phyloP scores from a whole-genome alignment of 2,888 invertebrate species.

The Toxonevra muliebris region DNA sequence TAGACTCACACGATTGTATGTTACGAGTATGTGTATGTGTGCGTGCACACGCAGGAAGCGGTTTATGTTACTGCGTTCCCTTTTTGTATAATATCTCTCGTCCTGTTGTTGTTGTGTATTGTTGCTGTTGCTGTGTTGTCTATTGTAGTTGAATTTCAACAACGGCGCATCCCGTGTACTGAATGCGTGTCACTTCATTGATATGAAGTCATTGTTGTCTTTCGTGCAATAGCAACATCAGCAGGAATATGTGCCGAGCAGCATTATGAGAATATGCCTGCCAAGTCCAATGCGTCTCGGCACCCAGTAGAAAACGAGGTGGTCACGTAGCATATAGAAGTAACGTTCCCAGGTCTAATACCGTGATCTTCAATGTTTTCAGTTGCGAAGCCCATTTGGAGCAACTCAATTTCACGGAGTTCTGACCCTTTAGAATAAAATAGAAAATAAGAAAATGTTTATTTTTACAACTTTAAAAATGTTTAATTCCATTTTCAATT shows the following conservation, averaged over 20 bases:
- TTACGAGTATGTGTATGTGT: conserved; percentile 24
- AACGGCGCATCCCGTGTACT: conserved; percentile 14
- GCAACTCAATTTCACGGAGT: too few species aligned
- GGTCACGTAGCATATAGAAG: too few species aligned
- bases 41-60: conserved; percentile 15
- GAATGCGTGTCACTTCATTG: conserved; percentile 36
- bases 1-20: conserved; percentile 25
- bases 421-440: too few species aligned
- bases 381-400: too few species aligned
- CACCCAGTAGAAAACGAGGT: too few species aligned
- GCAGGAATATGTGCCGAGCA: background rate
- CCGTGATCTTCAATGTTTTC: too few species aligned
- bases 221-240: too few species aligned
- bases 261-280: background rate
- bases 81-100: background rate
- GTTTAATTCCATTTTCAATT: too few species aligned
- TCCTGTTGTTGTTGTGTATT: conserved; percentile 15
- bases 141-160: conserved; percentile 22
- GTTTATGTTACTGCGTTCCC: background rate
- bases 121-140: conserved; percentile 25
- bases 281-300: too few species aligned
- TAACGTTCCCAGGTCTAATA: too few species aligned
- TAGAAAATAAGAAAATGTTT: too few species aligned
- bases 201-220: conserved; percentile 28
- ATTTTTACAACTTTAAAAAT: too few species aligned